A percentile compares a stretch with the other conserved stretches of the same genome.
phyloP scores from a whole-genome alignment of 2,797 vertebrate genomes.

The Anguilla marmorata region DNA sequence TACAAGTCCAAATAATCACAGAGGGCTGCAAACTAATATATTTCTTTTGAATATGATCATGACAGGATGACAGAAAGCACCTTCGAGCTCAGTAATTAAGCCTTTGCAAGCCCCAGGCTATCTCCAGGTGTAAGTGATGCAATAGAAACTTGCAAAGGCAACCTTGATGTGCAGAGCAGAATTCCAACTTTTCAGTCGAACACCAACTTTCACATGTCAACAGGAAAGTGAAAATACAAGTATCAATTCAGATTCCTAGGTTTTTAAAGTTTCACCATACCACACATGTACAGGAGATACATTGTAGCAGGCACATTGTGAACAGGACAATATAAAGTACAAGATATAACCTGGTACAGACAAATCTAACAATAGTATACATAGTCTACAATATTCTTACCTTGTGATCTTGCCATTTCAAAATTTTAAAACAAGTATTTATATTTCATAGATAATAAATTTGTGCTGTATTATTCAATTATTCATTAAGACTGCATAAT shows the following conservation, averaged over 20 bases:
- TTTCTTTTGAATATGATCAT: constrained; percentile 70
- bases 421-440: too few relatives aligned
- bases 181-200: constrained; percentile 58
- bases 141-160: constrained; percentile 79
- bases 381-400: too few relatives aligned
- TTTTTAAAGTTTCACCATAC: neutral
- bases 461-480: too few relatives aligned
- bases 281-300: too few relatives aligned
- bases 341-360: too few relatives aligned
- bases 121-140: constrained; percentile 83
- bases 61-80: constrained; percentile 83
- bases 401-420: too few relatives aligned
- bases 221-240: neutral
- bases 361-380: too few relatives aligned
- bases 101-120: constrained; percentile 78
- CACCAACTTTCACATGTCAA: neutral
- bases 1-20: neutral
- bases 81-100: constrained; percentile 80
- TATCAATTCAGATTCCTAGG: neutral
- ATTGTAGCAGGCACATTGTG: too few relatives aligned
- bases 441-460: too few relatives aligned
- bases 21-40: constrained; percentile 55
- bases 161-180: constrained; percentile 71
- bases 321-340: too few relatives aligned
- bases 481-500: too few relatives aligned